phyloP scores from a whole-genome alignment of 1,140 invertebrate genomes.

The Holcopasites calliopsidis region DNA sequence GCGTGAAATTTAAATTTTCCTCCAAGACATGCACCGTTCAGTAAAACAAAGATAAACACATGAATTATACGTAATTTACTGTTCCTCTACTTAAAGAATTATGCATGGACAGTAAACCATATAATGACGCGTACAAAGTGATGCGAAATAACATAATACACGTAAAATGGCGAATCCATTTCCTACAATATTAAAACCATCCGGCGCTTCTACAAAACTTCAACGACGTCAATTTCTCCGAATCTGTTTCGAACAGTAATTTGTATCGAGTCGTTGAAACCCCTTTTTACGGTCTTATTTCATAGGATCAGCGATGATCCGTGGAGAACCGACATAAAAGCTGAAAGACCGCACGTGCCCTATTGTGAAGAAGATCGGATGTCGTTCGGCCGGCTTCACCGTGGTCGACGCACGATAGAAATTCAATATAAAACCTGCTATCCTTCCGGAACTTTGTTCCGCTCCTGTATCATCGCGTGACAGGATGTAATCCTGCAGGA shows the following conservation, averaged over 20 bases:
- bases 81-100: background rate
- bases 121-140: background rate
- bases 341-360: constrained; percentile 32
- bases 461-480: constrained; percentile 58
- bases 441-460: constrained; percentile 41
- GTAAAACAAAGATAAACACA: too few species aligned
- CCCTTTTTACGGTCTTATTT: constrained; percentile 7
- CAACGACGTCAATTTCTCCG: background rate
- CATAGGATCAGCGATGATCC: constrained; percentile 23
- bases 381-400: constrained; percentile 32
- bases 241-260: background rate
- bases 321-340: constrained; percentile 23
- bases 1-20: background rate
- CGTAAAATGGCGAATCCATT: background rate
- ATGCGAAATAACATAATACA: background rate
- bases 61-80: too few species aligned
- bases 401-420: constrained; percentile 27
- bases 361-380: constrained; percentile 28
- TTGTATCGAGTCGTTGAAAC: background rate
- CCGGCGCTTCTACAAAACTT: background rate
- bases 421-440: constrained; percentile 34
- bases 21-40: too few species aligned
- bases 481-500: constrained; percentile 50
- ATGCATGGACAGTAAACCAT: background rate
- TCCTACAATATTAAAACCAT: too few species aligned